These are phyloP conservation scores for Oegoconia quadripuncta DNA, from an alignment of 2,888 invertebrate species.

Conservation along the genomic window DNA sequence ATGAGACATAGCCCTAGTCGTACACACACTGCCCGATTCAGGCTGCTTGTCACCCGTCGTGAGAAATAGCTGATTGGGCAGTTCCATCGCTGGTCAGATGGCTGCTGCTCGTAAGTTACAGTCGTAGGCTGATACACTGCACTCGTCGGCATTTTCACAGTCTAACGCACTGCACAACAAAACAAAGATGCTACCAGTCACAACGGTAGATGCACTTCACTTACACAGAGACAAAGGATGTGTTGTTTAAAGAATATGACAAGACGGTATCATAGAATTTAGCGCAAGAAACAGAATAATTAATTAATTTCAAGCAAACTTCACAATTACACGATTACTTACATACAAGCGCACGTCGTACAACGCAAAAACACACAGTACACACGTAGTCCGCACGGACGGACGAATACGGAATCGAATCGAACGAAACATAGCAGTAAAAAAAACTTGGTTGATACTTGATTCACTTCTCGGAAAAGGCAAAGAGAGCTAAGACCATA, in stretches of 20 bases:
- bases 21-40: constrained; percentile 65
- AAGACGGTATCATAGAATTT: background rate
- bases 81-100: constrained; percentile 77
- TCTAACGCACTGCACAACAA: constrained; percentile 26
- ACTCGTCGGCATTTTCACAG: constrained; percentile 81
- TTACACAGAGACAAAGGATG: background rate
- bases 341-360: constrained; percentile 1
- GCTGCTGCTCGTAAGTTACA: constrained; percentile 84
- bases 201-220: constrained; percentile 10
- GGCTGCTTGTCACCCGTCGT: constrained; percentile 69
- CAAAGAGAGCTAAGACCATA: too few relatives aligned
- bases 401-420: too few relatives aligned
- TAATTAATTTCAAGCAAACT: constrained; percentile 1
- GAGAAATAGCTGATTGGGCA: constrained; percentile 77
- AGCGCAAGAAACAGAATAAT: background rate
- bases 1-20: constrained; percentile 61
- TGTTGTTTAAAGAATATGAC: background rate
- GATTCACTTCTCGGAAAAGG: too few relatives aligned
- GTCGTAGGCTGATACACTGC: constrained; percentile 90
- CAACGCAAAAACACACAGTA: too few relatives aligned
- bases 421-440: too few relatives aligned
- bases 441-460: too few relatives aligned
- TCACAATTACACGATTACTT: background rate
- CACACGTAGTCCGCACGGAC: too few relatives aligned
- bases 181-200: constrained; percentile 21